phyloP scores from a whole-genome alignment of 2,888 invertebrate genomes.

The Cataglyphis albicans region DNA sequence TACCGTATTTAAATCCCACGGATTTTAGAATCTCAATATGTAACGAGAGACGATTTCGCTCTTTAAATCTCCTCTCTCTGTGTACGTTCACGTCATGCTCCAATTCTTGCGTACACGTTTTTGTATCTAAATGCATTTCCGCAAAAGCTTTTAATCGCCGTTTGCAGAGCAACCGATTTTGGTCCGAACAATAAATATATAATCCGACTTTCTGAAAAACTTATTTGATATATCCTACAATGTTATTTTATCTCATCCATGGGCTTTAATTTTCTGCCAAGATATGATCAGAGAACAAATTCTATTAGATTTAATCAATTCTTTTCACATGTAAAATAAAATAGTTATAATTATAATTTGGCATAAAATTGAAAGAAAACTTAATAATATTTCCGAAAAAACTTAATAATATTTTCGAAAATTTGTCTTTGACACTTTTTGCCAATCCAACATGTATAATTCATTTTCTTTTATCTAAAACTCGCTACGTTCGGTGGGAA shows the following conservation, averaged over 20 bases:
- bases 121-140: constrained; percentile 52
- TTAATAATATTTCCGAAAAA: not conserved
- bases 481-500: not conserved
- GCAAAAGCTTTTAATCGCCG: constrained; percentile 47
- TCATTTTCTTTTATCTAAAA: not conserved
- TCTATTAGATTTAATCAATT: constrained; percentile 23
- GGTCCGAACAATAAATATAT: constrained; percentile 35
- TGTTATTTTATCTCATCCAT: constrained; percentile 6
- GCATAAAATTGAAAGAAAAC: not conserved
- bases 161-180: constrained; percentile 42
- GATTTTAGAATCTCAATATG: constrained; percentile 43
- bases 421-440: constrained; percentile 8
- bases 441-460: not conserved
- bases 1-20: constrained; percentile 54
- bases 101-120: constrained; percentile 46
- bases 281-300: not conserved
- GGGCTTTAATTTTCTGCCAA: not conserved
- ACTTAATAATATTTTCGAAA: too few species aligned
- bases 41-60: constrained; percentile 39
- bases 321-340: not conserved
- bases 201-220: constrained; percentile 41
- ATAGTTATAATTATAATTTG: constrained; percentile 4
- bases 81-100: constrained; percentile 37
- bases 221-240: not conserved
- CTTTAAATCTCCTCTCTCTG: constrained; percentile 36